These are phyloP conservation scores for fruit fly (Drosophila melanogaster) DNA, from an alignment of 1,140 invertebrate genomes.

Conservation along the genomic window DNA sequence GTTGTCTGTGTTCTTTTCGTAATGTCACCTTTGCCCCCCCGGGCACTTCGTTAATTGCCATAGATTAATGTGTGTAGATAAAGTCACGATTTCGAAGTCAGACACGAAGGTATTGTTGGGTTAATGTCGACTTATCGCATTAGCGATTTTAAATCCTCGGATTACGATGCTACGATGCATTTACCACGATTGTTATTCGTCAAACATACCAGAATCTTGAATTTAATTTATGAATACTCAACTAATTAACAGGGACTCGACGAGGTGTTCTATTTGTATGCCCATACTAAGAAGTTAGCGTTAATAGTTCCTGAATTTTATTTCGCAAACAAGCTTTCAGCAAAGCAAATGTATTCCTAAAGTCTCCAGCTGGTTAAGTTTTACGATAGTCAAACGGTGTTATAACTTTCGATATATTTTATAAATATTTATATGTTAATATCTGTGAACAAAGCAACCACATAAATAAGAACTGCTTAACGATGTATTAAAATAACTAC, in stretches of 20 bases:
- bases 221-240: background rate
- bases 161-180: conserved; percentile 16
- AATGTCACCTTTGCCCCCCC: background rate
- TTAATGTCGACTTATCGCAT: conserved; percentile 29
- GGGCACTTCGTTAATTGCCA: conserved; percentile 34
- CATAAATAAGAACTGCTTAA: conserved; percentile 43
- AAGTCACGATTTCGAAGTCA: conserved; percentile 21
- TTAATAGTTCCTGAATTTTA: conserved; percentile 34
- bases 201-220: conserved; percentile 3
- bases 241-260: conserved; percentile 18
- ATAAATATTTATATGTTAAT: conserved; percentile 67
- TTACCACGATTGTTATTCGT: conserved; percentile 5
- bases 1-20: conserved; percentile 30
- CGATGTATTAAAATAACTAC: conserved; percentile 55
- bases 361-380: conserved; percentile 63
- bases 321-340: conserved; percentile 24
- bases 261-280: conserved; percentile 8
- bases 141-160: conserved; percentile 12
- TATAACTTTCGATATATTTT: conserved; percentile 70
- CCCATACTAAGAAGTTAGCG: conserved; percentile 1
- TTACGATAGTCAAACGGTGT: conserved; percentile 42
- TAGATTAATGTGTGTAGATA: conserved; percentile 29
- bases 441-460: conserved; percentile 14
- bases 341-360: conserved; percentile 42
- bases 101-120: conserved; percentile 26